A percentile compares a stretch with the other conserved stretches of the same genome.
phyloP scores from a whole-genome alignment of 1,140 invertebrate species.

The Drosophila ambigua region DNA sequence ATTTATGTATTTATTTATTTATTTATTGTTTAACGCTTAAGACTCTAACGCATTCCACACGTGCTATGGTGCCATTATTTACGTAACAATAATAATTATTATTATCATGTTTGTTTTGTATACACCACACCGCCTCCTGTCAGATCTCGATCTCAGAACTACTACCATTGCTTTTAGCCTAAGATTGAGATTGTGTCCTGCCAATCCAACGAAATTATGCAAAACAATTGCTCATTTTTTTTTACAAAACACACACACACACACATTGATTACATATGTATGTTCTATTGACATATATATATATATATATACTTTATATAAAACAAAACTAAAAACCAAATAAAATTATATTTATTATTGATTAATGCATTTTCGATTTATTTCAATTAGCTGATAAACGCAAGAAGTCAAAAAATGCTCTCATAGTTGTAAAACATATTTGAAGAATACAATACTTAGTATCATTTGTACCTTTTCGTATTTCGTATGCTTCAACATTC shows the following conservation, averaged over 20 bases:
- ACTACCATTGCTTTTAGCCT: conserved; percentile 41
- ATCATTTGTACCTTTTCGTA: conserved; percentile 31
- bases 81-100: conserved; percentile 54
- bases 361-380: conserved; percentile 54
- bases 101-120: conserved; percentile 13
- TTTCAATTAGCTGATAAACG: conserved; percentile 32
- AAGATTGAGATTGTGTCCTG: conserved; percentile 45
- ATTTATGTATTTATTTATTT: conserved; percentile 66
- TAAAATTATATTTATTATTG: conserved; percentile 36
- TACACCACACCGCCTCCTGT: conserved; percentile 7
- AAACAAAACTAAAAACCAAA: conserved; percentile 28
- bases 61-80: conserved; percentile 67
- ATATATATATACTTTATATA: conserved; percentile 22
- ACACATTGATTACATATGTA: conserved; percentile 5
- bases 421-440: conserved; percentile 33
- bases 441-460: conserved; percentile 14
- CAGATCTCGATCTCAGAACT: conserved; percentile 49
- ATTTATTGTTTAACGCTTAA: conserved; percentile 53
- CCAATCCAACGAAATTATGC: conserved; percentile 10
- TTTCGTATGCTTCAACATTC: conserved; percentile 33
- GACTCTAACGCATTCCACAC: conserved; percentile 68
- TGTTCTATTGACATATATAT: conserved; percentile 36
- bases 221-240: conserved; percentile 21
- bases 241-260: conserved; percentile 21
- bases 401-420: conserved; percentile 74